Evolutionary conservation across 2,888 invertebrate genomes (phyloP).

Genomic region (Oscheius myriophilus): DNA sequence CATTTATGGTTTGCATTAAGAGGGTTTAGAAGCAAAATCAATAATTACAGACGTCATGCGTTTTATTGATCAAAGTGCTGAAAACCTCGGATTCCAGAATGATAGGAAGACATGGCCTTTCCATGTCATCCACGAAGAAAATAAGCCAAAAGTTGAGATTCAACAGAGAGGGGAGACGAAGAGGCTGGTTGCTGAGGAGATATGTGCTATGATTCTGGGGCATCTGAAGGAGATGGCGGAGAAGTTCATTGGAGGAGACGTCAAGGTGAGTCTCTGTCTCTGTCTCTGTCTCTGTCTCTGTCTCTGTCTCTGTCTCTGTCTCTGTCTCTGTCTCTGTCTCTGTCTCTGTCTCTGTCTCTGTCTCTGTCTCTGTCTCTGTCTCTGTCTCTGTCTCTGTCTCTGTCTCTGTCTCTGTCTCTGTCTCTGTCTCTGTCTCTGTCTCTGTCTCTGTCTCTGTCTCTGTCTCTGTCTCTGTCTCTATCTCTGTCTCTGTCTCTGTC

Average conservation of each 20-base stretch:
- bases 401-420: no score
- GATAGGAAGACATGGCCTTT: slow-evolving; percentile 72
- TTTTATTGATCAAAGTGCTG: slow-evolving; percentile 74
- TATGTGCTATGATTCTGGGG: slow-evolving; percentile 65
- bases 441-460: not conserved
- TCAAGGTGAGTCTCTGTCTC: slow-evolving; percentile 75
- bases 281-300: no score
- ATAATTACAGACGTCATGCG: slow-evolving; percentile 70
- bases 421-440: no score
- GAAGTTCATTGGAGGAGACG: slow-evolving; percentile 79
- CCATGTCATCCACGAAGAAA: slow-evolving; percentile 69
- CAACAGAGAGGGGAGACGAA: slow-evolving; percentile 88
- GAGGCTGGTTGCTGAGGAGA: slow-evolving; percentile 73
- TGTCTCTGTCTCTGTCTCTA: no score
- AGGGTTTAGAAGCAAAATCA: slow-evolving; percentile 1
- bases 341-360: no score
- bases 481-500: no score
- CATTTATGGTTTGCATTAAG: not conserved
- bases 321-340: no score
- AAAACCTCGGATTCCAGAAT: slow-evolving; percentile 71
- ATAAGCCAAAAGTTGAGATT: slow-evolving; percentile 77
- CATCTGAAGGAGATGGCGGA: slow-evolving; percentile 72
- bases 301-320: no score
- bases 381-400: not conserved
- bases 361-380: no score